Evolutionary conservation across 2,888 invertebrate species (phyloP).

Genomic region (Caenorhabditis sinica): DNA sequence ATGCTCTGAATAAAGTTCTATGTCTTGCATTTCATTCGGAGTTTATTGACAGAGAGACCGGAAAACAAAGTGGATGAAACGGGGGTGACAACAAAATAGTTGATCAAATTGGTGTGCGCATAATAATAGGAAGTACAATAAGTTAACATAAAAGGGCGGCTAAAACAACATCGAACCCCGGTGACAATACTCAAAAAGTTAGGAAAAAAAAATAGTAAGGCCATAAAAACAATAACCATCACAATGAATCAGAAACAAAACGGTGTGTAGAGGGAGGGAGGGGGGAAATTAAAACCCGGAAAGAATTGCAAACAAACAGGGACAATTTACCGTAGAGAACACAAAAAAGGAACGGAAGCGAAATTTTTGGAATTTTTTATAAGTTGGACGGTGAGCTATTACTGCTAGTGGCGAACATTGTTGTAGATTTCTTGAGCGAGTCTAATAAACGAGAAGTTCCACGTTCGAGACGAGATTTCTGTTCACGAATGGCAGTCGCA

Average conservation of each 20-base stretch:
- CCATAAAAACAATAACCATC: constrained; percentile 16
- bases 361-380: constrained; percentile 24
- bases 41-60: constrained; percentile 23
- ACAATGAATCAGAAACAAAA: constrained; percentile 23
- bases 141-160: neutral
- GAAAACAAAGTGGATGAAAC: constrained; percentile 26
- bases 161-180: constrained; percentile 4
- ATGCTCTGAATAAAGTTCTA: constrained; percentile 22
- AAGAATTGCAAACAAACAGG: constrained; percentile 1
- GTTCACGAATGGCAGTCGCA: constrained; percentile 55
- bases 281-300: constrained; percentile 19
- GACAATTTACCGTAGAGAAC: neutral
- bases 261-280: neutral
- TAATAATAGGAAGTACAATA: constrained; percentile 11
- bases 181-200: constrained; percentile 4
- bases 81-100: neutral
- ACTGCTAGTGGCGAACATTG: neutral
- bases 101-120: neutral
- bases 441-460: constrained; percentile 51
- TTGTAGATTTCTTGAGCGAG: constrained; percentile 43
- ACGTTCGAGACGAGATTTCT: constrained; percentile 48
- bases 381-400: constrained; percentile 10
- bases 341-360: constrained; percentile 10
- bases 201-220: neutral
- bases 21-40: constrained; percentile 1